Evolutionary conservation across 2,797 vertebrate genomes (phyloP), one percentile per base, ranked within the genome.

Genomic region (Rhinella marina): DNA sequence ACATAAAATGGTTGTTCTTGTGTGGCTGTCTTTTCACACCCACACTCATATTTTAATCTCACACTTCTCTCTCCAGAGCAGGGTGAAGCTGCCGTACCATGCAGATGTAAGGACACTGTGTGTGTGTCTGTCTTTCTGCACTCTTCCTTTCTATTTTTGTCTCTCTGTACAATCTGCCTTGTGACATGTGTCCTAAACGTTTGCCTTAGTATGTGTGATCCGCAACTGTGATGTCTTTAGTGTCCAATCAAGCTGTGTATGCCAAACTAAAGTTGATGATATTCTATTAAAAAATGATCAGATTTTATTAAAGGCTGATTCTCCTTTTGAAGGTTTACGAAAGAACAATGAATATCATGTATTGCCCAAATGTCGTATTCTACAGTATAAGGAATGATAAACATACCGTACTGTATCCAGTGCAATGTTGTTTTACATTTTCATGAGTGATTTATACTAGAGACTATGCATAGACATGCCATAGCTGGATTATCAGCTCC

Each of bases 41-140:
- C 88, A 89, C 88, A 86, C 85, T 83, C 88, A 84, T 57, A 61
- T 86, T 32, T 89, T 95, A 93, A 95, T 91, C 92, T 93, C 92
- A 93, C 94, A 90, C 95, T 95, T 95, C 85, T 99, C 95, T 99
- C 97, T 97, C 94, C 98, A 99, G 98, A 97, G 98, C 96, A 99
- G 97, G 96, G 97, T 97, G 97, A 99, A 98, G 97, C 95, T 95
- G 95, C 97, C 97, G 96, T 98, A 97, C 97, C 98, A 99, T 97
- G 97, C 97, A 95, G 98, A 99, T 97, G 98, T 99, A 99, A 99
- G 98, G 94, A 95, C 88, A 89, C 88, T 87, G 64, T 89, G 85
- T 89, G 88, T 87, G 16, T 87, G 89, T 90, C 88, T 86, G 84
- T 89, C 87, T 85, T 75, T 91, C 70, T 87, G 72, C 84, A 77